These are phyloP conservation scores for Lepidochrysops patricia DNA, from an alignment of 2,888 invertebrate genomes.

Conservation along the genomic window DNA sequence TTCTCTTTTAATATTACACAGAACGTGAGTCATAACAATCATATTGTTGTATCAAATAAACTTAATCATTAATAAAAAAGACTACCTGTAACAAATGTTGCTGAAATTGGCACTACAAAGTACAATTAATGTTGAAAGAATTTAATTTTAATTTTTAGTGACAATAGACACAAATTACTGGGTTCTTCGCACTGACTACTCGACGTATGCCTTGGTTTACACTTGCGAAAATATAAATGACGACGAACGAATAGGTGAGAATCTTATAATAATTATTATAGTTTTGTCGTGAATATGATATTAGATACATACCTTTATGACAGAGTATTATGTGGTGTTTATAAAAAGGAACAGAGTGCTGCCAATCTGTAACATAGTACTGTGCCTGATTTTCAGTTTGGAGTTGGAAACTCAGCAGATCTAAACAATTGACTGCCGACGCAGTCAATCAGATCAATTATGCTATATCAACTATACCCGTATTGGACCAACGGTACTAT, in stretches of 20 bases:
- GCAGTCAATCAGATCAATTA: constrained; percentile 30
- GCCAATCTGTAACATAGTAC: background rate
- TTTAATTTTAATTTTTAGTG: constrained; percentile 28
- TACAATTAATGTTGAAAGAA: too few species aligned
- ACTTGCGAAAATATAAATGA: constrained; percentile 71
- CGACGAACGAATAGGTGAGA: constrained; percentile 43
- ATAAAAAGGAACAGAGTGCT: background rate
- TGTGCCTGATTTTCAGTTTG: constrained; percentile 25
- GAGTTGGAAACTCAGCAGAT: constrained; percentile 46
- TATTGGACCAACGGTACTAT: constrained; percentile 37
- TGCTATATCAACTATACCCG: constrained; percentile 30
- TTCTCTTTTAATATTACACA: too few species aligned
- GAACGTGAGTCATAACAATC: too few species aligned
- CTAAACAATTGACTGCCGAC: constrained; percentile 26
- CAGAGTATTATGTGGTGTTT: too few species aligned
- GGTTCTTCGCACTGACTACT: constrained; percentile 75
- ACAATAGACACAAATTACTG: constrained; percentile 37
- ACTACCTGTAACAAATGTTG: too few species aligned
- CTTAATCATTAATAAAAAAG: too few species aligned
- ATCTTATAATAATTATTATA: background rate
- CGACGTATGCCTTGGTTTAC: constrained; percentile 76
- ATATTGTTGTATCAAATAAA: too few species aligned
- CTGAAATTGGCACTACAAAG: too few species aligned
- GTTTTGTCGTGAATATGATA: background rate
- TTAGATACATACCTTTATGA: too few species aligned